Evolutionary conservation across 2,888 invertebrate genomes (phyloP).

Genomic region (Rhodophaea formosa): DNA sequence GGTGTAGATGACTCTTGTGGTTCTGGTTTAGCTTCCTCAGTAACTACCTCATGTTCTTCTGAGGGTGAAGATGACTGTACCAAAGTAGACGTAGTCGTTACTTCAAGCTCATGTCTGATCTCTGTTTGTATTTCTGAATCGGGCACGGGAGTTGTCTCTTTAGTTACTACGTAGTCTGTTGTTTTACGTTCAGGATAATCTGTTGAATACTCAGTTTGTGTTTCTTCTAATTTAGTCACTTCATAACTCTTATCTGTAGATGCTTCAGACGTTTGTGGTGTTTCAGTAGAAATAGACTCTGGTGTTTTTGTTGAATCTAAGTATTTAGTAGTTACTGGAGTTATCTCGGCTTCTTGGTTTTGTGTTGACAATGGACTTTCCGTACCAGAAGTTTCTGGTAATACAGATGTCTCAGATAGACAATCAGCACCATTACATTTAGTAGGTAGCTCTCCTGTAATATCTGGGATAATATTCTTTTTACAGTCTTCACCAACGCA

Average conservation of each 20-base stretch:
- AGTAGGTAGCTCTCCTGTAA: constrained; percentile 34
- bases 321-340: not conserved
- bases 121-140: not conserved
- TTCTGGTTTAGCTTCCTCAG: not conserved
- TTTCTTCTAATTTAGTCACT: not conserved
- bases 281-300: not conserved
- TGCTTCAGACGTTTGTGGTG: not conserved
- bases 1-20: not conserved
- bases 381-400: not conserved
- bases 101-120: not conserved
- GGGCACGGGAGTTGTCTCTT: not conserved
- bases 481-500: constrained; percentile 56
- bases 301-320: not conserved
- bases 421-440: constrained; percentile 47
- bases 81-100: not conserved
- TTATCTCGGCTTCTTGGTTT: not conserved
- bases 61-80: not conserved
- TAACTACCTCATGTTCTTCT: no score
- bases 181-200: not conserved
- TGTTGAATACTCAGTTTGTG: not conserved
- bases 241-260: constrained; percentile 2
- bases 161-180: not conserved
- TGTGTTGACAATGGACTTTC: constrained; percentile 1
- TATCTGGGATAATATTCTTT: constrained; percentile 41
- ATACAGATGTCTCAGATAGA: constrained; percentile 17